Base-by-base conservation (phyloP, 2,888 invertebrate genomes). In the Agriopis aurantiaria region DNA sequence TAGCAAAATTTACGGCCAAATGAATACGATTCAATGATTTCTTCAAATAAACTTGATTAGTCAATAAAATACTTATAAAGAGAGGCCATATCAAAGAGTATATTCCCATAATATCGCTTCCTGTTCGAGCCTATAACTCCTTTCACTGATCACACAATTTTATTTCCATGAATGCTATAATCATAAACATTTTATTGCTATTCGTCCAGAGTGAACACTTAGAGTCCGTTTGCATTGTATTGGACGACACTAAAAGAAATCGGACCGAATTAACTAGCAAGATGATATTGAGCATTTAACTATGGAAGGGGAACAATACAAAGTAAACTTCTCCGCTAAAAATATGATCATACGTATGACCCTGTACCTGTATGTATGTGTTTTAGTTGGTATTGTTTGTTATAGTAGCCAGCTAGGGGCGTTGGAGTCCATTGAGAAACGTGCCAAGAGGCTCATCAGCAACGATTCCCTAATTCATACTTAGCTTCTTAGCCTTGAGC, bases 171-270 rank as follows among this genome's bases (percentile, higher is more conserved):
- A 89, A 89, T 84, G 90, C 88, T 84, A 91, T 91, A 89, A 90
- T 91, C 91, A 91, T 92, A 92, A 92, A 92, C 82, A 88, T 93
- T 93, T 93, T 93, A 93, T 91, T 88, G 84, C 90, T 86, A 86
- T 90, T 90, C 90, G 87, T 90, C 85, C 81, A 83, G 83, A 82
- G 85, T 87, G 85, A 89, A 91, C 91, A 91, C 91, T 91, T 90
- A 64, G 65, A 56, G 46, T 17, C 56, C 41, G 58, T 65, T 48
- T 56, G 9, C 67, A 46, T 56, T 61, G n/a, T 55, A 17, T 23
- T 23, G 2, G 17, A 23, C 17, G 17, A 23, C 17, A 23, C 17
- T 23, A 1, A 23, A 23, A 1, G 17, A 23, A 23, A 23, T 23
- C 17, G 33, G 8, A 51, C 8, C n/a, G 14, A 53, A 43, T 40